Evolutionary conservation across 2,113 vertebrate species (phyloP).

Genomic region (Speoplatyrhinus poulsoni): DNA sequence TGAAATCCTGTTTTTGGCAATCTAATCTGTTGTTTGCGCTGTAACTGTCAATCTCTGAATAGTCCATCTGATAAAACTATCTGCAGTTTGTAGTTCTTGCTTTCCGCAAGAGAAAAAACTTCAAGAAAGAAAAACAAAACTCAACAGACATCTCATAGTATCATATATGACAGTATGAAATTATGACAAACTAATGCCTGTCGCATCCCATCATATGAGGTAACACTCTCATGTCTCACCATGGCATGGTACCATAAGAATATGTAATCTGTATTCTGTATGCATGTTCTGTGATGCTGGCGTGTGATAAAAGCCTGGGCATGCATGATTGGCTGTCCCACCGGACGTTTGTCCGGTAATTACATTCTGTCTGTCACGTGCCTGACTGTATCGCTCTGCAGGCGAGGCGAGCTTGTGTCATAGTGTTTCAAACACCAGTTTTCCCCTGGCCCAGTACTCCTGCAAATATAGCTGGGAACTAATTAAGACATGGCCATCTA

Average conservation of each 20-base stretch:
- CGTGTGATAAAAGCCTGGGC: not conserved
- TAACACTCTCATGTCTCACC: conserved; percentile 11
- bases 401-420: conserved; percentile 4
- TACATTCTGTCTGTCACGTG: conserved; percentile 32
- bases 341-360: conserved; percentile 37
- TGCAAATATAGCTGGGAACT: conserved; percentile 1
- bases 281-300: conserved; percentile 7
- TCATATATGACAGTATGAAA: not conserved
- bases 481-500: conserved; percentile 22
- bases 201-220: conserved; percentile 34
- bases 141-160: no score
- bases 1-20: no score
- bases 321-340: conserved; percentile 18
- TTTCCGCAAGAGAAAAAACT: no score
- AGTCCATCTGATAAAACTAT: no score
- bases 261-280: conserved; percentile 18
- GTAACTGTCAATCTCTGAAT: no score
- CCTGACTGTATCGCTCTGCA: conserved; percentile 37
- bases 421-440: not conserved
- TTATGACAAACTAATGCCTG: conserved; percentile 6
- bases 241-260: not conserved
- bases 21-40: no score
- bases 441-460: not conserved
- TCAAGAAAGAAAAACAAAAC: no score
- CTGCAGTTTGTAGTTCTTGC: no score